Base-by-base conservation (phyloP, 2,888 invertebrate species). In the Lepas anatifera region DNA sequence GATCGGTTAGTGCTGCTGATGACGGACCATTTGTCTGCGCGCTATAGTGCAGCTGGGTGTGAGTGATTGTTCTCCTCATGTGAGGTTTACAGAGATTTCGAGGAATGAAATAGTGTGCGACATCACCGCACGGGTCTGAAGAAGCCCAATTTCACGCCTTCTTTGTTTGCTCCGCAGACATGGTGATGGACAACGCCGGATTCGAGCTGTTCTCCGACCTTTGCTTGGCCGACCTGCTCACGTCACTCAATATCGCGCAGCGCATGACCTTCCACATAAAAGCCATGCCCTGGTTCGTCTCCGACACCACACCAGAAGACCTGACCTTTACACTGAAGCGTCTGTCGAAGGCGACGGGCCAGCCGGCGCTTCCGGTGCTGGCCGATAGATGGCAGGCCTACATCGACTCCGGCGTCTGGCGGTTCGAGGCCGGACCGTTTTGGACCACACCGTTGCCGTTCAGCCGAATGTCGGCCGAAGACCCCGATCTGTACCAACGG, bases 271-370 rank as follows among this genome's bases (percentile, higher is more conserved):
- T 97, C 75, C 88, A 95, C 80, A 87, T 89, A 0, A 97, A 98
- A 82, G 83, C 84, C 3, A 87, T 92, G 73, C 96, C 97, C 0
- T 99, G 98, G 98, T 99, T 90, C 79, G 87, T 99, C 13, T 97
- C 96, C 0, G 98, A 99, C 79, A 90, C 89, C 0, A 91, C 87
- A 27, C 77, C 77, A 1, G 76, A 78, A 2, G 98, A 99, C 81
- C 88, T 95, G 71, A 75, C 84, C 16, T 10, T 16, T 22, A 58
- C 22, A 10, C 58, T 58, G 35, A 32, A 35, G 58, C 58, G 32
- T 35, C 32, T 58, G 35, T 35, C n/a, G 58, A 22, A 32, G 58
- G 58, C 35, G 22, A 22, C 4, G 8, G 58, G 22, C 35, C 32
- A 58, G 35, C 22, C 58, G 7, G 35, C 58, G 8, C 58, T 58